phyloP scores from a whole-genome alignment of 2,113 vertebrate genomes.

The Malurus alboscapulatus region DNA sequence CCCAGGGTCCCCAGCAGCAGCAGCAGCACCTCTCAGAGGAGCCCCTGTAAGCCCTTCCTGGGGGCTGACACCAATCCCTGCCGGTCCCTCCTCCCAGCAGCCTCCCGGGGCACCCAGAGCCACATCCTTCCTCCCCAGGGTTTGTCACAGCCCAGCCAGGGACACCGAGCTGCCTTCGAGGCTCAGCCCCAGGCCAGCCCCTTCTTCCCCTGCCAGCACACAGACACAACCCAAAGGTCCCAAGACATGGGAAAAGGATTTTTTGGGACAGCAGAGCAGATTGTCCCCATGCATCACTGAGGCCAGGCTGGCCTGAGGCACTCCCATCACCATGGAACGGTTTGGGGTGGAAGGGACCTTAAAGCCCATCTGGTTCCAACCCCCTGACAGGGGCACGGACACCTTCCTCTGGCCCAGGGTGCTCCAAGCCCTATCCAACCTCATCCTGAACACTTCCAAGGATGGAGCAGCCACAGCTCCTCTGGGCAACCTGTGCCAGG shows the following conservation, averaged over 20 bases:
- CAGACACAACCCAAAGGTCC: background rate
- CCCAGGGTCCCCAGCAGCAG: background rate
- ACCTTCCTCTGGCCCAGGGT: background rate
- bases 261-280: background rate
- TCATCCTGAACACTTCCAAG: background rate
- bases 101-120: background rate
- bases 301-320: background rate
- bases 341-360: background rate
- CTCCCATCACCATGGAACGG: background rate
- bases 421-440: background rate
- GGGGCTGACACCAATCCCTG: background rate
- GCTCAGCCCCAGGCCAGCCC: background rate
- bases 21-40: background rate
- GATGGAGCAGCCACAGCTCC: background rate
- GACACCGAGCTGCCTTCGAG: background rate
- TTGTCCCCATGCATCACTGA: background rate
- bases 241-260: background rate
- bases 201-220: background rate
- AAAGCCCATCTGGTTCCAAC: background rate
- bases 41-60: background rate
- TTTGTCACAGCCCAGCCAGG: background rate
- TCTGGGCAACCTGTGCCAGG: background rate
- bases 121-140: slow-evolving; percentile 8
- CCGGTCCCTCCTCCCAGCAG: background rate
- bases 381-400: background rate